Percentiles rank a stretch among this genome's conserved stretches.
Conservation (phyloP, 2,113 vertebrate species). For the Cettia cetti region DNA sequence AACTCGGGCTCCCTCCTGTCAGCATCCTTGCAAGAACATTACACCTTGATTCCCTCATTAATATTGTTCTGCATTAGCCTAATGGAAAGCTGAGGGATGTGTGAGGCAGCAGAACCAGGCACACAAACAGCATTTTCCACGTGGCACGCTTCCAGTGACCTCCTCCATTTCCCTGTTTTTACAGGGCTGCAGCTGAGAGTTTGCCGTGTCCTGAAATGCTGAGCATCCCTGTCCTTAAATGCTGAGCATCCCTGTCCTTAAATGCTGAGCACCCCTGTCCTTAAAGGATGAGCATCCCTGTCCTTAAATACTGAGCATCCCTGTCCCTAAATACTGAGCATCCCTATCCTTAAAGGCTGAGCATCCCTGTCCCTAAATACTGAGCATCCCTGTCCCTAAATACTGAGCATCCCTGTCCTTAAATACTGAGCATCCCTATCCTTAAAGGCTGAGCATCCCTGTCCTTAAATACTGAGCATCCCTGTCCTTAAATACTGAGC, state of each 20-base stretch:
- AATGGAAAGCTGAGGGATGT: conserved; percentile 1
- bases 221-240: background rate
- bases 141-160: background rate
- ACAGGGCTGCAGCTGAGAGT: background rate
- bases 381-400: background rate
- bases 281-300: too few relatives aligned
- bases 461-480: background rate
- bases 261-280: background rate
- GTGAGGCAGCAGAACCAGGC: background rate
- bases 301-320: background rate
- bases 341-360: background rate
- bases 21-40: conserved; percentile 57
- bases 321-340: too few relatives aligned
- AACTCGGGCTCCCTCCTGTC: conserved; percentile 11
- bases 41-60: conserved; percentile 43
- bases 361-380: background rate
- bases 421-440: too few relatives aligned
- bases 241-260: background rate
- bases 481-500: background rate
- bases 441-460: background rate
- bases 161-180: background rate
- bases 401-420: background rate
- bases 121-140: background rate
- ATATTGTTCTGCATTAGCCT: conserved; percentile 40
- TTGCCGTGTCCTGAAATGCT: background rate